phyloP scores from a whole-genome alignment of 1,140 invertebrate species.

The Mylabris phalerata region DNA sequence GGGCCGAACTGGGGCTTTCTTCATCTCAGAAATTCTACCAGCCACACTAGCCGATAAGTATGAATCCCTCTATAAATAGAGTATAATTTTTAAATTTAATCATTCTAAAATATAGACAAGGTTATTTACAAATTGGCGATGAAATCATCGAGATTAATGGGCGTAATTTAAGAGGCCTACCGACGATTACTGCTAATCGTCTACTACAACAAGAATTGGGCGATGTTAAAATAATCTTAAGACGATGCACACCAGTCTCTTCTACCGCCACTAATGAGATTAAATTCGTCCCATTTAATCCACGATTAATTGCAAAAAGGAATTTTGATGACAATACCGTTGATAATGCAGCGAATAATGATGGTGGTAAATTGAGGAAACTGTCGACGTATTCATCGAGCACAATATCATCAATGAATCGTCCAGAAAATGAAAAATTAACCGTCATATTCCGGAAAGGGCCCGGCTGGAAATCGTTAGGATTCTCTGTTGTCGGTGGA shows the following conservation, averaged over 20 bases:
- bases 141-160: constrained; percentile 82
- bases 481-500: constrained; percentile 77
- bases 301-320: background rate
- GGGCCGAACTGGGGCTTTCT: constrained; percentile 47
- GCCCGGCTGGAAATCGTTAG: constrained; percentile 62
- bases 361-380: background rate
- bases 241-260: background rate
- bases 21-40: constrained; percentile 53
- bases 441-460: constrained; percentile 61
- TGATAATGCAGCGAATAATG: background rate
- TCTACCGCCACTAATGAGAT: background rate
- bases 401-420: background rate
- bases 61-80: background rate
- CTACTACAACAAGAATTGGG: constrained; percentile 27
- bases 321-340: background rate
- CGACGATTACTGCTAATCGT: constrained; percentile 45
- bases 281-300: background rate
- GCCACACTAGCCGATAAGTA: constrained; percentile 49
- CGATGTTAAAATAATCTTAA: constrained; percentile 34
- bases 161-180: constrained; percentile 63
- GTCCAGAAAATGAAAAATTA: constrained; percentile 4
- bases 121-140: constrained; percentile 68
- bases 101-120: constrained; percentile 45
- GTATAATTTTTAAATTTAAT: constrained; percentile 42
- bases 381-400: background rate